These are phyloP conservation scores for Condylostylus longicornis DNA, from an alignment of 1,140 invertebrate genomes.

Conservation along the genomic window DNA sequence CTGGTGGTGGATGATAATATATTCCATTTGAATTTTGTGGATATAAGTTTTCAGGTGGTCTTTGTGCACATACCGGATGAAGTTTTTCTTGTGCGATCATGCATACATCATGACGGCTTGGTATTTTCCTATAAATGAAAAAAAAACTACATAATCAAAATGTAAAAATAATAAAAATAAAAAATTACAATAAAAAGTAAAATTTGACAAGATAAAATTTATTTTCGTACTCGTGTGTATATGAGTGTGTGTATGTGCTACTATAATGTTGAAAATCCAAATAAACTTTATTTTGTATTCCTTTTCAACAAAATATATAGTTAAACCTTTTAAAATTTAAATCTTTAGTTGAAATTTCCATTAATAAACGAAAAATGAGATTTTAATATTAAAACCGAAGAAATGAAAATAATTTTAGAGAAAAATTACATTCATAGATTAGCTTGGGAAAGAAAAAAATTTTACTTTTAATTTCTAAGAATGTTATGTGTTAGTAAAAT, in stretches of 20 bases:
- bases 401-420: no score
- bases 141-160: slow-evolving; percentile 1
- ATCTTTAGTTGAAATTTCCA: no score
- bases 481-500: no score
- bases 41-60: slow-evolving; percentile 46
- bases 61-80: slow-evolving; percentile 71
- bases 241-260: background rate
- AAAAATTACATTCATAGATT: no score
- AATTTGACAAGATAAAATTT: slow-evolving; percentile 4
- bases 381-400: no score
- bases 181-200: slow-evolving; percentile 9
- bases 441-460: no score
- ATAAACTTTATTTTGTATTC: background rate
- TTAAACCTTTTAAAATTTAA: no score
- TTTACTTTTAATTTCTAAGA: no score
- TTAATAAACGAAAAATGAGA: no score
- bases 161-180: slow-evolving; percentile 2
- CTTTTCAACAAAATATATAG: background rate
- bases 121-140: slow-evolving; percentile 49
- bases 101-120: slow-evolving; percentile 66
- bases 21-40: slow-evolving; percentile 28
- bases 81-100: slow-evolving; percentile 74
- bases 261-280: background rate
- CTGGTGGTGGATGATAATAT: slow-evolving; percentile 45
- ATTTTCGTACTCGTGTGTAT: background rate